A percentile compares a stretch with the other conserved stretches of the same genome.
Evolutionary conservation across 2,888 invertebrate genomes (phyloP).

Genomic region (Itoplectis maculator): DNA sequence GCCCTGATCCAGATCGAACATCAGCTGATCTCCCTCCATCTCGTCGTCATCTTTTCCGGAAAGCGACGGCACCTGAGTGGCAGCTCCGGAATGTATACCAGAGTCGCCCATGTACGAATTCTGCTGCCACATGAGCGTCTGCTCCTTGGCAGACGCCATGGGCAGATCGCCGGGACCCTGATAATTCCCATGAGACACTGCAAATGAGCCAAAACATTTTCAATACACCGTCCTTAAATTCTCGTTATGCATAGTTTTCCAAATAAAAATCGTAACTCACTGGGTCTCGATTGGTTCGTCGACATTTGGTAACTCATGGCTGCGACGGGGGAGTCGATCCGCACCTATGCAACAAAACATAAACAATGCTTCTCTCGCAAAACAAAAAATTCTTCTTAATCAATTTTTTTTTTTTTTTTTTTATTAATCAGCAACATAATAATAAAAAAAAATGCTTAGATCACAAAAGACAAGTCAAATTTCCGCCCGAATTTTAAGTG

Average conservation of each 20-base stretch:
- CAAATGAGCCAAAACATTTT: conserved; percentile 72
- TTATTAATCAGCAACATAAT: too few species aligned
- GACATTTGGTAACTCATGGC: conserved; percentile 95
- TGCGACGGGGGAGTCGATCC: conserved; percentile 89
- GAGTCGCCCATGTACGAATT: conserved; percentile 97
- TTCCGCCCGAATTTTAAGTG: too few species aligned
- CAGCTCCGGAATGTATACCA: conserved; percentile 97
- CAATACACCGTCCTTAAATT: neutral
- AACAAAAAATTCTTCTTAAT: neutral
- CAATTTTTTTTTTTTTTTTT: too few species aligned
- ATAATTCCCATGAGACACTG: conserved; percentile 95
- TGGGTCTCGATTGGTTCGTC: conserved; percentile 92
- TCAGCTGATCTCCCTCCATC: conserved; percentile 94
- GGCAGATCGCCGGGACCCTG: conserved; percentile 92
- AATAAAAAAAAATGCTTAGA: too few species aligned
- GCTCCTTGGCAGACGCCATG: conserved; percentile 93
- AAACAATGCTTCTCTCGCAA: conserved; percentile 3
- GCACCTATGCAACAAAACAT: conserved; percentile 85
- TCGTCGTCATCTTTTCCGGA: conserved; percentile 98
- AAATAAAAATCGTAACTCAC: conserved; percentile 86
- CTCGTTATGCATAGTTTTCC: neutral
- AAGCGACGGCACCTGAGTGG: conserved; percentile 97
- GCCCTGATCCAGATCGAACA: conserved; percentile 96
- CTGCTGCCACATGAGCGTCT: conserved; percentile 98
- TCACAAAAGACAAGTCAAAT: too few species aligned